Percentiles rank a stretch among this genome's conserved stretches.
Evolutionary conservation across 2,888 invertebrate genomes (phyloP).

Genomic region (Rhaphigaster nebulosa): DNA sequence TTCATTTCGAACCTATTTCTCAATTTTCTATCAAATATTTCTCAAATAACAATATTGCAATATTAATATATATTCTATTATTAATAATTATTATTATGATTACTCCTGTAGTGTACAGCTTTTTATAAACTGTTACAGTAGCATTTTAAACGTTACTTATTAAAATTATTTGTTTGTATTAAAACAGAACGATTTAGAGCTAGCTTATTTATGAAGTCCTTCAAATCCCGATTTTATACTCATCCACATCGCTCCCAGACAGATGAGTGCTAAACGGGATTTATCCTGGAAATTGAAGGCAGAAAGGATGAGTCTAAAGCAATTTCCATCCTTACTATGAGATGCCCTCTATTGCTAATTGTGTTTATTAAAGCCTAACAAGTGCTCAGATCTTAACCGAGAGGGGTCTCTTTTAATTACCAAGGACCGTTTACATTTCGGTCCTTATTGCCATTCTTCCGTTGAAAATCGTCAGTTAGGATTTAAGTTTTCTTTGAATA

Average conservation of each 20-base stretch:
- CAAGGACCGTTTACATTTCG: neutral
- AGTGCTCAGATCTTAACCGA: neutral
- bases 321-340: constrained; percentile 25
- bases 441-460: neutral
- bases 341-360: constrained; percentile 44
- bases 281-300: neutral
- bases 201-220: too few relatives aligned
- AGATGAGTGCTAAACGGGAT: neutral
- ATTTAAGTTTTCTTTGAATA: neutral
- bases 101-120: too few relatives aligned
- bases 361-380: constrained; percentile 46
- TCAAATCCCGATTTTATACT: neutral
- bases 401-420: constrained; percentile 11
- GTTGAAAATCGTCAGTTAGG: neutral
- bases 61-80: too few relatives aligned
- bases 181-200: too few relatives aligned
- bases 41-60: too few relatives aligned
- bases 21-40: too few relatives aligned
- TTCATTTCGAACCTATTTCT: too few relatives aligned
- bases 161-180: too few relatives aligned
- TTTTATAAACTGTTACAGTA: too few relatives aligned
- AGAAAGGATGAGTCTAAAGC: constrained; percentile 34
- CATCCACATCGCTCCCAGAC: neutral
- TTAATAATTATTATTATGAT: too few relatives aligned
- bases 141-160: too few relatives aligned